A percentile compares a stretch with the other conserved stretches of the same genome.
phyloP scores from a whole-genome alignment of 1,140 invertebrate species.

The Dreissena polymorpha region DNA sequence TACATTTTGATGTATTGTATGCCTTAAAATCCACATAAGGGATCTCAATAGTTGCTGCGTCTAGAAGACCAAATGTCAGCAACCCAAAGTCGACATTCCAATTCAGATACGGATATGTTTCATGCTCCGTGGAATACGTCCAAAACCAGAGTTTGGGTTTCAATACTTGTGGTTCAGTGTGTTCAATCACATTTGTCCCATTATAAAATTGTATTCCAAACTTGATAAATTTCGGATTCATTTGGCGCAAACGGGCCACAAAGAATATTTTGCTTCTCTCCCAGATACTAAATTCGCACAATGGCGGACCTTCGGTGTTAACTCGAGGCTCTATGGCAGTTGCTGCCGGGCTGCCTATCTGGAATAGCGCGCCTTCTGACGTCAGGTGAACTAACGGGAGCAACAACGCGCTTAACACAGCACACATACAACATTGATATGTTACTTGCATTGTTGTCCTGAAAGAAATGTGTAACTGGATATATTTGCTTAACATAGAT shows the following conservation, averaged over 20 bases:
- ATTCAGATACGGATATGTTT: conserved; percentile 15
- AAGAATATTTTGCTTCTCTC: background rate
- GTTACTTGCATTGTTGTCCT: too few relatives aligned
- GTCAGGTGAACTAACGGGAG: too few relatives aligned
- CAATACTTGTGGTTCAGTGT: conserved; percentile 2
- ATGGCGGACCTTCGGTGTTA: too few relatives aligned
- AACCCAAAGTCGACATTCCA: conserved; percentile 34
- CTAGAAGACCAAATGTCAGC: conserved; percentile 15
- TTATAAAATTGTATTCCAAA: background rate
- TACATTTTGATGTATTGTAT: background rate
- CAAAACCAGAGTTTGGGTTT: conserved; percentile 14
- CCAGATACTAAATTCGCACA: too few relatives aligned
- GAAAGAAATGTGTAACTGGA: too few relatives aligned
- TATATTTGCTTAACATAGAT: too few relatives aligned
- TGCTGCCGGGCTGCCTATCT: too few relatives aligned
- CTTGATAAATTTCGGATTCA: background rate
- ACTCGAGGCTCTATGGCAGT: too few relatives aligned
- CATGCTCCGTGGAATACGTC: conserved; percentile 3
- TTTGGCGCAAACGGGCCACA: background rate
- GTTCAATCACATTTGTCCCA: too few relatives aligned
- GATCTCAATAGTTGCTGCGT: conserved; percentile 1
- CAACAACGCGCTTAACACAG: too few relatives aligned
- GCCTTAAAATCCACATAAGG: background rate
- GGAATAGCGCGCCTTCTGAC: too few relatives aligned
- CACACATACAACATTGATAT: too few relatives aligned